These are phyloP conservation scores for Euphonia xanthogaster DNA, from an alignment of 2,797 vertebrate genomes.

Conservation along the genomic window DNA sequence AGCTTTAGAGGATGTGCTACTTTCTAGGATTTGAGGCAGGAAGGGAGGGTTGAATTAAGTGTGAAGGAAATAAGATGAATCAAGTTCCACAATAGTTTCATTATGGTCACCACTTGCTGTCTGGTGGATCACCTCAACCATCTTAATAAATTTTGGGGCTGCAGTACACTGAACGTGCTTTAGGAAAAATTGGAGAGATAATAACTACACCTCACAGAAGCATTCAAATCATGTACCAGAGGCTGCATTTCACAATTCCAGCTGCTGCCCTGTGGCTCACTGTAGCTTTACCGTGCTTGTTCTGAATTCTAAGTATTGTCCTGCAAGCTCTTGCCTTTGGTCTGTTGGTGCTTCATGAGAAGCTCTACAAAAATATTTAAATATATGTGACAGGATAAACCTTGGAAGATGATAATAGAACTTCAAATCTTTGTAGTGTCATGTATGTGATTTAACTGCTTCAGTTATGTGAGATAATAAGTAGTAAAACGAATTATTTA, in stretches of 20 bases:
- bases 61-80: background rate
- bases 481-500: background rate
- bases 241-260: background rate
- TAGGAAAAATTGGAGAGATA: background rate
- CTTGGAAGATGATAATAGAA: background rate
- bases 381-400: fast-evolving
- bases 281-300: background rate
- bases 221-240: background rate
- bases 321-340: background rate
- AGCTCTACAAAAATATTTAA: background rate
- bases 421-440: background rate
- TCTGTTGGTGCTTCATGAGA: background rate
- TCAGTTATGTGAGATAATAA: background rate
- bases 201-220: background rate
- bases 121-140: background rate
- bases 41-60: background rate
- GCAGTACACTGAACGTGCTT: background rate
- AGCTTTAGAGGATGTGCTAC: background rate
- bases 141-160: background rate
- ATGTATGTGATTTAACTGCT: background rate
- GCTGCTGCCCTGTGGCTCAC: background rate
- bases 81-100: background rate
- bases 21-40: background rate
- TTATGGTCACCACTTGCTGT: background rate
- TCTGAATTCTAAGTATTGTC: background rate